These are phyloP conservation scores for Marisa cornuarietis DNA, from an alignment of 1,140 invertebrate species.

Conservation along the genomic window DNA sequence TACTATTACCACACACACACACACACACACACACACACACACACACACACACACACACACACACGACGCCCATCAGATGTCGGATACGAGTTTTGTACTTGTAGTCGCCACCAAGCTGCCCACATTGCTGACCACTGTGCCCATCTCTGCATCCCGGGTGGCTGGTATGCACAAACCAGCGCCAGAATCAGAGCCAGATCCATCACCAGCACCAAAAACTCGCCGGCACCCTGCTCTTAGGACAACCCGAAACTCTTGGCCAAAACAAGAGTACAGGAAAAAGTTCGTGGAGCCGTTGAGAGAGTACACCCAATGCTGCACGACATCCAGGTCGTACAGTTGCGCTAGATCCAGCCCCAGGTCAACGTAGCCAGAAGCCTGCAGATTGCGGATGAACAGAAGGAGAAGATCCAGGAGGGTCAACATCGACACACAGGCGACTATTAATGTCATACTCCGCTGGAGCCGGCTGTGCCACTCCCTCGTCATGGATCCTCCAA, in stretches of 20 bases:
- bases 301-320: neutral
- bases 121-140: neutral
- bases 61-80: neutral
- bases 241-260: neutral
- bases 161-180: neutral
- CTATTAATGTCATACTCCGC: neutral
- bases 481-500: neutral
- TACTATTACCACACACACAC: neutral
- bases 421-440: neutral
- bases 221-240: neutral
- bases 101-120: neutral
- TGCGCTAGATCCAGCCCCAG: neutral
- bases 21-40: constrained; percentile 3
- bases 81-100: neutral
- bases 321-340: neutral
- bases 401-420: neutral
- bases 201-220: neutral
- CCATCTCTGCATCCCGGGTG: neutral
- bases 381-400: neutral
- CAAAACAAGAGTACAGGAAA: neutral
- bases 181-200: neutral
- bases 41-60: neutral
- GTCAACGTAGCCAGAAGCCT: neutral
- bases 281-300: neutral
- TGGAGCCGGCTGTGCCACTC: neutral